Evolutionary conservation across 2,888 invertebrate species (phyloP), one percentile per base, ranked within the genome.

Genomic region (Taenaris catops): DNA sequence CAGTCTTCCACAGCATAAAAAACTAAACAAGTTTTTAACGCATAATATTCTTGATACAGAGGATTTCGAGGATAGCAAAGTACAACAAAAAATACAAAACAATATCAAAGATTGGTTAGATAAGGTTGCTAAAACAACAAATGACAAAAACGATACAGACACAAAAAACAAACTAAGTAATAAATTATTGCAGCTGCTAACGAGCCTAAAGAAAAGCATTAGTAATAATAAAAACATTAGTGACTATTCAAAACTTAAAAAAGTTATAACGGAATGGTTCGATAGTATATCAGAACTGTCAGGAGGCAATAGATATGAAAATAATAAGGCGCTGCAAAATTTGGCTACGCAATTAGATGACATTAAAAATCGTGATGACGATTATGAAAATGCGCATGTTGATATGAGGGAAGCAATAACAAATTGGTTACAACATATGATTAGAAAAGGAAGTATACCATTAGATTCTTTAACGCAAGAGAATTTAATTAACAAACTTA

Each of bases 401-500:
- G 27, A 42, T 12, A 20, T 42, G 12, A 42, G 20, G 25, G 28
- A 38, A 35, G 11, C 16, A 1, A 38, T 42, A 10, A 8, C 7
- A 8, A 9, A 25, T 10, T 44, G 38, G 38, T 23, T 45, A 16
- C 21, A 34, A 12, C 17, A 32, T 21, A 34, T 36, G 5, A 20
- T 42, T 6, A 26, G 8, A 21, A 21, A 20, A 21, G 31, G 33
- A 8, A 29, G 8, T 8, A 31, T 19, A 14, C 5, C 11, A 3
- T 17, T 45, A 25, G 34, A 36, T 21, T 6, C 20, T 12, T 21
- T 20, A 31, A 19, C 2, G 11, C 29, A 31, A 18, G 36, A 42
- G 14, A 42, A 42, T 31, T 34, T 38, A 18, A 34, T 45, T 2
- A 27, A 38, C 14, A 16, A 20, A 23, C 33, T 45, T 7, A n/a